phyloP scores from a whole-genome alignment of 2,797 vertebrate species.

The Cirrhinus mrigala region DNA sequence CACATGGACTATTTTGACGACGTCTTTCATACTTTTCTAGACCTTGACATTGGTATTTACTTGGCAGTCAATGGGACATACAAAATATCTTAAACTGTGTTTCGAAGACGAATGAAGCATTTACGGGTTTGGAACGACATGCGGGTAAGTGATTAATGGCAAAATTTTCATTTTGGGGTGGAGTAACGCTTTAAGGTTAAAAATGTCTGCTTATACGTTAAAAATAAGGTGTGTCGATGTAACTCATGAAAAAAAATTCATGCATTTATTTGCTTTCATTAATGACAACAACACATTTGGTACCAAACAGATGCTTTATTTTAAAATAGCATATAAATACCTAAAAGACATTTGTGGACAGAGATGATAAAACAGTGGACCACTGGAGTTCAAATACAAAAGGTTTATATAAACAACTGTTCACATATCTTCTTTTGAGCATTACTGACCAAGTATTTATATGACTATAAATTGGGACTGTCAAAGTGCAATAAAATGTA shows the following conservation, averaged over 20 bases:
- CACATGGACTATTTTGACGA: no score
- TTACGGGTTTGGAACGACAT: no score
- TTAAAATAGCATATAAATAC: slow-evolving; percentile 80
- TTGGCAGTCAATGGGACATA: no score
- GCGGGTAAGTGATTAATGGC: no score
- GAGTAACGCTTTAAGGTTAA: not conserved
- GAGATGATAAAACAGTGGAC: slow-evolving; percentile 62
- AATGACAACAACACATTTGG: slow-evolving; percentile 36
- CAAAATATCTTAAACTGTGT: no score
- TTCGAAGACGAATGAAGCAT: no score
- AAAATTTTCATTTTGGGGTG: no score
- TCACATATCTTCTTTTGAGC: slow-evolving; percentile 50
- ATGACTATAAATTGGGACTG: not conserved
- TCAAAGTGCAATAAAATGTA: slow-evolving; percentile 25
- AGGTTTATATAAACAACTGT: slow-evolving; percentile 66
- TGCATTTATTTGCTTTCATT: not conserved
- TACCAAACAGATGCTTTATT: slow-evolving; percentile 77
- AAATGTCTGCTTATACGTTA: not conserved
- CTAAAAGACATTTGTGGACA: slow-evolving; percentile 64
- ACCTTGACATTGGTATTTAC: no score
- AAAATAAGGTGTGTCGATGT: not conserved
- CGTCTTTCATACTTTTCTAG: no score
- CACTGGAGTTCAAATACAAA: slow-evolving; percentile 76
- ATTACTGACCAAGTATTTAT: slow-evolving; percentile 55
- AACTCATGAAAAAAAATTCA: not conserved